These are phyloP conservation scores for Teinopalpus imperialis DNA, from an alignment of 2,888 invertebrate species.

Conservation along the genomic window DNA sequence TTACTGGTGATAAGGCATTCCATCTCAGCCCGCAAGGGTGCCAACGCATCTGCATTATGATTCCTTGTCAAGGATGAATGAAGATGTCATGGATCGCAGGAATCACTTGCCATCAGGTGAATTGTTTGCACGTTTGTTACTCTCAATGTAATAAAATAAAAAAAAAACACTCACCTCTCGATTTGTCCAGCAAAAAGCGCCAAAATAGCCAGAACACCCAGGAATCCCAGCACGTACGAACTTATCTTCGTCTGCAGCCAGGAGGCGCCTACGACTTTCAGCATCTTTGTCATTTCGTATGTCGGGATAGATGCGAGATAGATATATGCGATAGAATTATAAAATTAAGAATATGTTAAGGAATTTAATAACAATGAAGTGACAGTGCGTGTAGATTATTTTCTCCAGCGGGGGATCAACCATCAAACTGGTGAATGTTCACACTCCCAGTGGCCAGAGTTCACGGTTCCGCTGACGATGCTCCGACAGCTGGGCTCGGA, in stretches of 20 bases:
- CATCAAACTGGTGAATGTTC: slow-evolving; percentile 67
- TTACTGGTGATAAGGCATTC: too few species aligned
- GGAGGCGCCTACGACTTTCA: slow-evolving; percentile 90
- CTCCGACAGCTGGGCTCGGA: slow-evolving; percentile 50
- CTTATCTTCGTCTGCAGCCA: slow-evolving; percentile 89
- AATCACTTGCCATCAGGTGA: too few species aligned
- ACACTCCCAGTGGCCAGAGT: slow-evolving; percentile 36
- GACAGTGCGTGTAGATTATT: slow-evolving; percentile 73
- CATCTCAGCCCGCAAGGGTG: too few species aligned
- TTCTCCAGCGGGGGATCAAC: slow-evolving; percentile 67
- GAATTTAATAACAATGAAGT: slow-evolving; percentile 81
- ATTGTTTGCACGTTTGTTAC: too few species aligned
- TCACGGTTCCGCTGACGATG: slow-evolving; percentile 52
- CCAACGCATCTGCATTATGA: too few species aligned
- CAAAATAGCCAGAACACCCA: slow-evolving; percentile 85
- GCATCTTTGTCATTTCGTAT: slow-evolving; percentile 80
- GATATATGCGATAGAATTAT: slow-evolving; percentile 50
- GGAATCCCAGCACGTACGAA: slow-evolving; percentile 86
- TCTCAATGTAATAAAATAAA: neutral
- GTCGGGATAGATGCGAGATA: slow-evolving; percentile 25
- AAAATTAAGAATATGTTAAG: slow-evolving; percentile 77
- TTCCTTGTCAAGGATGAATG: too few species aligned
- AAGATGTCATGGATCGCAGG: too few species aligned
- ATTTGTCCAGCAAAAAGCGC: slow-evolving; percentile 87
- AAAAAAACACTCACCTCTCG: slow-evolving; percentile 76